Conservation (phyloP, 2,888 invertebrate genomes). For the Neria commutata region DNA sequence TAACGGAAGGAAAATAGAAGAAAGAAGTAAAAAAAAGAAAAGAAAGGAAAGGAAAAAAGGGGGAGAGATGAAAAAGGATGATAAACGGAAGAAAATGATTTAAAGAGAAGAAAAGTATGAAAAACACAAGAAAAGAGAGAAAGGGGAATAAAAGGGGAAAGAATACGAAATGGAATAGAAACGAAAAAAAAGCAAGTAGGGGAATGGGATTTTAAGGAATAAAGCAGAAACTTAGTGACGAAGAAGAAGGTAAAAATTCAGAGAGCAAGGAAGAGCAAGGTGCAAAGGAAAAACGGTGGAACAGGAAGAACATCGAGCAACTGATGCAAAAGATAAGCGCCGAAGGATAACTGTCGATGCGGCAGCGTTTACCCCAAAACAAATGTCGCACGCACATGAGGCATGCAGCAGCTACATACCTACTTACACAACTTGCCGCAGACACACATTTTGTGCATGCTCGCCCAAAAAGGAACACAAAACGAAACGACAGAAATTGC, state of each 20-base stretch:
- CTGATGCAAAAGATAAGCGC: too few species aligned
- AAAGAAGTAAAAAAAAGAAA: not conserved
- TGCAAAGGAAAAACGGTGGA: not conserved
- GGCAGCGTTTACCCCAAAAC: too few species aligned
- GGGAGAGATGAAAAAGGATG: not conserved
- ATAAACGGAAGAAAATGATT: not conserved
- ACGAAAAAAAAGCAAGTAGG: not conserved
- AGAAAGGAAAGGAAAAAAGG: not conserved
- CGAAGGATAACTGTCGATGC: too few species aligned
- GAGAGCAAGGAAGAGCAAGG: not conserved
- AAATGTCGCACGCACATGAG: too few species aligned
- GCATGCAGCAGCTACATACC: not conserved
- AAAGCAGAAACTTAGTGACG: not conserved
- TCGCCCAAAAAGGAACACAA: not conserved
- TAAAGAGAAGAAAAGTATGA: not conserved
- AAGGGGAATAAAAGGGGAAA: not conserved
- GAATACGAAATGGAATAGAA: too few species aligned
- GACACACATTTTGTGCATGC: not conserved
- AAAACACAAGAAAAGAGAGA: not conserved
- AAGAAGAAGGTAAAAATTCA: not conserved
- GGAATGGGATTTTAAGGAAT: not conserved
- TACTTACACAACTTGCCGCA: not conserved
- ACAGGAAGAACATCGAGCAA: too few species aligned
- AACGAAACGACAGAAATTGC: conserved; percentile 2
- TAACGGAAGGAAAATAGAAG: not conserved